phyloP scores from a whole-genome alignment of 2,113 vertebrate species.

The Columba livia region DNA sequence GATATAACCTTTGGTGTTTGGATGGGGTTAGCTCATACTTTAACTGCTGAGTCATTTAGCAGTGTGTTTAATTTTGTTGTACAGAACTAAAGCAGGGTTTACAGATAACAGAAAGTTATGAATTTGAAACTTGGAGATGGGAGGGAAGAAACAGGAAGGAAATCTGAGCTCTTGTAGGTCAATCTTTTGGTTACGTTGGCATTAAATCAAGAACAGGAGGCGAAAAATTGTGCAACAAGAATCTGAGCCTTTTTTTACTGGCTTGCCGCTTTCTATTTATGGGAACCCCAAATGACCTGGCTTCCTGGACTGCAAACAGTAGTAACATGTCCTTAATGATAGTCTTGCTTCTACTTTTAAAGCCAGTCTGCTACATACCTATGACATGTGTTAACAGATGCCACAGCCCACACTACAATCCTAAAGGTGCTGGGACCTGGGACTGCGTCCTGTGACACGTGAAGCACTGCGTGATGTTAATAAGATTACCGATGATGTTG shows the following conservation, averaged over 20 bases:
- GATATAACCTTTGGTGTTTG: background rate
- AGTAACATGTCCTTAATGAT: background rate
- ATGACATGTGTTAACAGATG: background rate
- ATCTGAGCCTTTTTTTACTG: background rate
- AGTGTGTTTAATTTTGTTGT: background rate
- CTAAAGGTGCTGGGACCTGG: background rate
- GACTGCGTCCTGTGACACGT: rapidly evolving
- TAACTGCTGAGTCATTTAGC: background rate
- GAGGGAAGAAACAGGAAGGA: slow-evolving; percentile 61
- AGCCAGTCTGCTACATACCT: background rate
- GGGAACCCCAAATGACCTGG: slow-evolving; percentile 45
- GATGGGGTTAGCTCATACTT: background rate
- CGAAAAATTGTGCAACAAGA: slow-evolving; percentile 47
- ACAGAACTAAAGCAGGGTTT: background rate
- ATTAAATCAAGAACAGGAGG: slow-evolving; percentile 15
- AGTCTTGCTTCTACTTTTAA: background rate
- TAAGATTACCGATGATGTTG: background rate
- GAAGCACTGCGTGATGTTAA: background rate
- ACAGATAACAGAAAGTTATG: background rate
- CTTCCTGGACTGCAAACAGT: slow-evolving; percentile 35
- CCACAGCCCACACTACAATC: background rate
- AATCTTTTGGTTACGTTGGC: slow-evolving; percentile 48
- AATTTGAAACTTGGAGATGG: background rate
- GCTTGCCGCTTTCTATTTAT: slow-evolving; percentile 43
- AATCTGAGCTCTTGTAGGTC: slow-evolving; percentile 55